These are phyloP conservation scores for Hololepta plana DNA, from an alignment of 2,888 invertebrate genomes.

Conservation along the genomic window DNA sequence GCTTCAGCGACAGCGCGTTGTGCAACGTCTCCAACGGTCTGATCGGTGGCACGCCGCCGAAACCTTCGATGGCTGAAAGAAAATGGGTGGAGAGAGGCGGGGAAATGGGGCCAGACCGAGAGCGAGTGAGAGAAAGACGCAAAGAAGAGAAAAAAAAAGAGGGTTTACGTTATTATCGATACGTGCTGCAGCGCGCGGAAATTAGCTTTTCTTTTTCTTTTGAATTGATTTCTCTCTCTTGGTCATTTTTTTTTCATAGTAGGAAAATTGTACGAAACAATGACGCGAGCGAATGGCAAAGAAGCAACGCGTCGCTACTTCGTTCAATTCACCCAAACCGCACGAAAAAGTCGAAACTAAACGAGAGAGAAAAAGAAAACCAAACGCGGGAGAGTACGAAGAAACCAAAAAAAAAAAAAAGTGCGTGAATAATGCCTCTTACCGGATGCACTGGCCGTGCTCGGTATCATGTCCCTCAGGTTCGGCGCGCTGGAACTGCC, in stretches of 20 bases:
- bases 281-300: too few relatives aligned
- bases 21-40: slow-evolving; percentile 94
- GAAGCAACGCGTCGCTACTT: too few relatives aligned
- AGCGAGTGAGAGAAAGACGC: too few relatives aligned
- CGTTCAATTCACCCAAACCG: too few relatives aligned
- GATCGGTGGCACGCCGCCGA: slow-evolving; percentile 87
- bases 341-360: too few relatives aligned
- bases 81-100: too few relatives aligned
- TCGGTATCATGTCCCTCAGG: slow-evolving; percentile 72
- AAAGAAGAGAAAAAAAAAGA: too few relatives aligned
- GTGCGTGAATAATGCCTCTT: slow-evolving; percentile 21
- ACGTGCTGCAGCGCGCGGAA: not conserved
- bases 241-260: too few relatives aligned
- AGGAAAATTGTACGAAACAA: too few relatives aligned
- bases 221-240: too few relatives aligned
- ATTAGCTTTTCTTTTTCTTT: not conserved
- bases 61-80: slow-evolving; percentile 55
- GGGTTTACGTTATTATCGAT: too few relatives aligned
- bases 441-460: slow-evolving; percentile 57
- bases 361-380: not conserved
- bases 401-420: not conserved
- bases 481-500: slow-evolving; percentile 87
- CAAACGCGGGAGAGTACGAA: not conserved
- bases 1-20: slow-evolving; percentile 84
- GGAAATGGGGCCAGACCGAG: too few relatives aligned